phyloP scores from a whole-genome alignment of 2,888 invertebrate genomes.

The Strigamia transsilvanica region DNA sequence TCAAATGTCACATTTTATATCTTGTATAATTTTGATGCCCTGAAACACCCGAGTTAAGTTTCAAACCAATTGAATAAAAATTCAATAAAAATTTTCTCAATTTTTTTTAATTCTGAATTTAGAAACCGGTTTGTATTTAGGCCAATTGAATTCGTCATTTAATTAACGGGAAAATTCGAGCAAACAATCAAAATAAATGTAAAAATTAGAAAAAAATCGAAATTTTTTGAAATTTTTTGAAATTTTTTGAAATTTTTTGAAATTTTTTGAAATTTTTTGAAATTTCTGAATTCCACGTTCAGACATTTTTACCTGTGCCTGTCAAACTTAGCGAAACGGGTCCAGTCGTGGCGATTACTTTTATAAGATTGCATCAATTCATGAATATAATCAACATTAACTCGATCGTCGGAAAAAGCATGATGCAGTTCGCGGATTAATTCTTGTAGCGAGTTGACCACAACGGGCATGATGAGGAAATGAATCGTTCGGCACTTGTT shows the following conservation, averaged over 20 bases:
- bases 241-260: no score
- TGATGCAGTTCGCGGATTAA: slow-evolving; percentile 72
- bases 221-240: no score
- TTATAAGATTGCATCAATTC: slow-evolving; percentile 81
- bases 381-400: slow-evolving; percentile 90
- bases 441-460: slow-evolving; percentile 59
- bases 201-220: no score
- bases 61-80: not conserved
- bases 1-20: no score
- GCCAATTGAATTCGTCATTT: no score
- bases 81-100: no score
- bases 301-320: slow-evolving; percentile 75
- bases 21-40: no score
- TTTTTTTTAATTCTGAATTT: no score
- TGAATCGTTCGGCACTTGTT: not conserved
- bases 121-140: no score
- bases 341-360: slow-evolving; percentile 90
- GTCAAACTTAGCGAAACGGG: slow-evolving; percentile 92
- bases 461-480: slow-evolving; percentile 50
- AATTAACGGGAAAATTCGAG: no score
- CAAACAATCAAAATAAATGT: no score
- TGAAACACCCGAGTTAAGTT: not conserved
- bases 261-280: not conserved
- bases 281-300: no score
- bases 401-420: slow-evolving; percentile 80